Evolutionary conservation across 2,888 invertebrate genomes (phyloP).

Genomic region (Tetranychus truncatus): DNA sequence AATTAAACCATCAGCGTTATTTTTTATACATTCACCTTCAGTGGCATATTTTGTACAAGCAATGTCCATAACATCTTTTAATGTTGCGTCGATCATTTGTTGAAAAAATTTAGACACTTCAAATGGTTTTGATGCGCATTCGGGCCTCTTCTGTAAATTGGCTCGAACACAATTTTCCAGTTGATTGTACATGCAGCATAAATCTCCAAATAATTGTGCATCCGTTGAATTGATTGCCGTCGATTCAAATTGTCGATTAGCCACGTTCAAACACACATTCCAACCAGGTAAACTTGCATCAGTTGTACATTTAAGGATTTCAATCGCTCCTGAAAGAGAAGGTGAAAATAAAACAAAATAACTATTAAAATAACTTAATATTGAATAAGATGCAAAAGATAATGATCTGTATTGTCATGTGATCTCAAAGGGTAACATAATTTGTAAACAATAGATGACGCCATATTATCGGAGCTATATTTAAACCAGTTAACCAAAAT

Average conservation of each 20-base stretch:
- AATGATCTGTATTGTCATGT: no score
- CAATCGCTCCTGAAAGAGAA: background rate
- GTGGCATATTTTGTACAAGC: background rate
- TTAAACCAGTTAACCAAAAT: no score
- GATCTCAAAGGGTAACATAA: no score
- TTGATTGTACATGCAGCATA: background rate
- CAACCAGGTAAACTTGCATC: background rate
- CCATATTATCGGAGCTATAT: no score
- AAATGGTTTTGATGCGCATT: background rate
- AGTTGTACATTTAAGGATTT: background rate
- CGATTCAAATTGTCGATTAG: background rate
- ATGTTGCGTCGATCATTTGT: background rate
- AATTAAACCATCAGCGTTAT: background rate
- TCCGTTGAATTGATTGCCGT: background rate
- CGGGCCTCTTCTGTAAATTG: background rate
- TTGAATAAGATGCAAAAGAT: no score
- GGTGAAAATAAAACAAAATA: background rate
- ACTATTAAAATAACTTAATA: background rate
- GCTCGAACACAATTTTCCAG: background rate
- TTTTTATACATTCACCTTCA: background rate
- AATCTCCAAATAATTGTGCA: background rate
- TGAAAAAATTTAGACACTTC: background rate
- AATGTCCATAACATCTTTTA: background rate
- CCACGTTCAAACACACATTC: background rate
- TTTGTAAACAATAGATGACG: no score